Evolutionary conservation across 2,888 invertebrate species (phyloP), one percentile per base, ranked within the genome.

Genomic region (Calliopum simillimum): DNA sequence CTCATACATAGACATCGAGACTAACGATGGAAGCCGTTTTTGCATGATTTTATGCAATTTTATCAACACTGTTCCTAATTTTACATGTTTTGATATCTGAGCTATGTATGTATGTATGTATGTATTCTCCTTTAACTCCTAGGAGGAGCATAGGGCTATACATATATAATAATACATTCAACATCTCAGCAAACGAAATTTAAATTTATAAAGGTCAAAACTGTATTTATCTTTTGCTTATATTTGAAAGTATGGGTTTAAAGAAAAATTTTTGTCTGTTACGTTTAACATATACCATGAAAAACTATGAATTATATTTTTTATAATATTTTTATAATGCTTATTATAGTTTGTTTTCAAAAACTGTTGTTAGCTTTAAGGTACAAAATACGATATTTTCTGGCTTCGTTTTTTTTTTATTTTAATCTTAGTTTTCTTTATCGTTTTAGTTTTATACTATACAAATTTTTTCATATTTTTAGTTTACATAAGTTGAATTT

Each of bases 381-480:
- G 33, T 58, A 58, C 33, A 33, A 33, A 65, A 68, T 72, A 56
- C 62, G 69, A 58, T 68, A 68, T 61, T 67, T 33, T 33, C 33
- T 33, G 33, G 33, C 49, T 43, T 76, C 71, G 68, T 75, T 74
- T 47, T 66, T 72, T 47, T 71, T 75, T 56, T 71, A 70, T 65
- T 72, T 13, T 21, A 12, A n/a, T n/a, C 19, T 46, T 46, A 41
- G 47, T 47, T 51, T 51, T 51, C 16, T n/a, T 19, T n/a, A 11
- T 21, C 21, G 51, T 51, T 51, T 16, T 21, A 19, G 11, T 51
- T 11, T 12, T 8, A 14, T 11, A 51, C n/a, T n/a, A n/a, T n/a
- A n/a, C n/a, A n/a, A n/a, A n/a, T n/a, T n/a, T n/a, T n/a, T n/a
- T n/a, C n/a, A n/a, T n/a, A n/a, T n/a, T n/a, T n/a, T n/a, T n/a